These are phyloP conservation scores for Coranthus polyacanthus DNA, from an alignment of 2,797 vertebrate species.

Conservation along the genomic window DNA sequence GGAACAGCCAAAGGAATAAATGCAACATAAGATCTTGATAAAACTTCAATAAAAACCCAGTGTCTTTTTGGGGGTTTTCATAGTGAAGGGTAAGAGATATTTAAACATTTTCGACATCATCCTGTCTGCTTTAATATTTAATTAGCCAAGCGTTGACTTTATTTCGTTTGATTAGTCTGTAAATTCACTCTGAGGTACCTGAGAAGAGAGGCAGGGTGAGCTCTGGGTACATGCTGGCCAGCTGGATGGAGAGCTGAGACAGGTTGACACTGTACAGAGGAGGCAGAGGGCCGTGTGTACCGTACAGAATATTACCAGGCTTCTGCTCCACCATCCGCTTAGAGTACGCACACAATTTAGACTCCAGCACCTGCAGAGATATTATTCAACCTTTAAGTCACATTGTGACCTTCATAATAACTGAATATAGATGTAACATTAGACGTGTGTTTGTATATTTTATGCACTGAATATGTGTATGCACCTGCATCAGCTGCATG, in stretches of 20 bases:
- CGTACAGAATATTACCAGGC: slow-evolving; percentile 94
- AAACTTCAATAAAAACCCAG: not conserved
- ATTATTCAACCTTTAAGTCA: slow-evolving; percentile 18
- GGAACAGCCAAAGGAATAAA: not conserved
- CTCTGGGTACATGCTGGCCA: slow-evolving; percentile 98
- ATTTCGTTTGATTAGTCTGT: too few species aligned
- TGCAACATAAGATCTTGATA: not conserved
- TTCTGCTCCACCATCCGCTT: slow-evolving; percentile 96
- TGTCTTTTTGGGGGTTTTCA: not conserved
- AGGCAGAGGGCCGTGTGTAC: slow-evolving; percentile 94
- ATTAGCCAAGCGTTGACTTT: too few species aligned
- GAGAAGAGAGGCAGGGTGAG: slow-evolving; percentile 97
- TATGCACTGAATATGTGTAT: slow-evolving; percentile 24
- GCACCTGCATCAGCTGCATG: slow-evolving; percentile 99
- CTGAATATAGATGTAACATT: not conserved
- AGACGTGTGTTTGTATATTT: not conserved
- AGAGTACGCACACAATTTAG: slow-evolving; percentile 96
- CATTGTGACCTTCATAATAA: not conserved
- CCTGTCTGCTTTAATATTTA: not conserved
- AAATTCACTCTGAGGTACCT: too few species aligned
- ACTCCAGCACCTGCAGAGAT: slow-evolving; percentile 91
- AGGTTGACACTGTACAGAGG: slow-evolving; percentile 96
- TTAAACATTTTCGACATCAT: not conserved
- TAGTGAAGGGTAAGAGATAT: not conserved
- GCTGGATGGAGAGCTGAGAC: slow-evolving; percentile 91